Evolutionary conservation across 2,888 invertebrate genomes (phyloP), one percentile per base, ranked within the genome.

Genomic region (Pachymerium ferrugineum): DNA sequence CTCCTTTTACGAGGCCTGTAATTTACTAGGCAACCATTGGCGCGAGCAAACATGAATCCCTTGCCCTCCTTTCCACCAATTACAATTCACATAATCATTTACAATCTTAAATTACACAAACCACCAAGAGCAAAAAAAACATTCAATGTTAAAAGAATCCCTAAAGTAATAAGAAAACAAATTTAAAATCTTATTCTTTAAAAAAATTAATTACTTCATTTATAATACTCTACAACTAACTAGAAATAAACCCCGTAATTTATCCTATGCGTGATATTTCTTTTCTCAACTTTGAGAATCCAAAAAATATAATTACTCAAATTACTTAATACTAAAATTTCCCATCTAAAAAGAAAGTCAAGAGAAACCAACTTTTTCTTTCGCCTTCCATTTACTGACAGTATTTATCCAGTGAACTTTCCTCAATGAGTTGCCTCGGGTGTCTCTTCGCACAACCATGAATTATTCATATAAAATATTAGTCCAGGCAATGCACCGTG

Each of bases 351-450:
- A n/a, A n/a, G n/a, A n/a, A n/a, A n/a, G n/a, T n/a, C n/a, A n/a
- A n/a, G n/a, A n/a, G n/a, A n/a, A n/a, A n/a, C 47, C 22, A 54
- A 54, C 10, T 54, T 54, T 54, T 54, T 1, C 10, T 3, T 22
- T 19, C 22, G 16, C 16, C 22, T 54, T 16, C 6, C 47, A 16
- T 22, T 54, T 22, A 54, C 16, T 54, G 47, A 54, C 22, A 22
- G 22, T 54, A 54, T 54, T 54, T 54, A 54, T 54, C 47, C 47
- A 16, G 47, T 54, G 47, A 54, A 54, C 47, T 54, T 54, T 54
- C 47, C 47, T 54, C 47, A 54, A 54, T 54, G 47, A 54, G 47
- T 22, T 54, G 47, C 47, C 47, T 54, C 47, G 47, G 47, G 47
- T 19, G 22, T 54, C 16, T 54, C 47, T 22, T 54, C 47, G 22